Percentiles rank a stretch among this genome's conserved stretches.
Conservation (phyloP, 2,888 invertebrate genomes). For the Tridacna crocea region DNA sequence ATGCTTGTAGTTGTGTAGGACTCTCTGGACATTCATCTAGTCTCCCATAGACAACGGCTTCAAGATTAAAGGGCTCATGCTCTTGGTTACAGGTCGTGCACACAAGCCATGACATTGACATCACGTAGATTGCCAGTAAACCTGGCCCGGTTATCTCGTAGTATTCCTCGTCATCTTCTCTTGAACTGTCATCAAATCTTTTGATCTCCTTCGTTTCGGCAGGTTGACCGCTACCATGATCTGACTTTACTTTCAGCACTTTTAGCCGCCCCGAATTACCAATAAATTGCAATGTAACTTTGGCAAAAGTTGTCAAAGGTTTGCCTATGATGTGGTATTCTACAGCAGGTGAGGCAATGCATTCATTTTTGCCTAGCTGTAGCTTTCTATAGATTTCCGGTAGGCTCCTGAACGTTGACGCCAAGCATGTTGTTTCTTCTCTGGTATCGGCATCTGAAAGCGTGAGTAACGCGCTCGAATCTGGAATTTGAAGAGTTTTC, state of each 20-base stretch:
- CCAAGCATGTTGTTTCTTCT: not conserved
- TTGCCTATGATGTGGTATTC: not conserved
- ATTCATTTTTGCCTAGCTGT: not conserved
- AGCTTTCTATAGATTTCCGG: not conserved
- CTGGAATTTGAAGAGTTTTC: conserved; percentile 2
- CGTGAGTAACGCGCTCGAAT: conserved; percentile 8
- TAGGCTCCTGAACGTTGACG: conserved; percentile 8
- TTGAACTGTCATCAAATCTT: not conserved
- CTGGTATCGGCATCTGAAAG: not conserved
- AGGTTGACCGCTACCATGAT: not conserved
- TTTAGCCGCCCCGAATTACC: not conserved
- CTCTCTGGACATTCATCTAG: not conserved
- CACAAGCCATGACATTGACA: conserved; percentile 1
- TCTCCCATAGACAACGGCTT: not conserved
- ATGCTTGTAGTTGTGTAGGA: not conserved
- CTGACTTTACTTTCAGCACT: conserved; percentile 14
- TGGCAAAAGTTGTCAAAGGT: not conserved
- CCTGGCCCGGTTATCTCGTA: conserved; percentile 5
- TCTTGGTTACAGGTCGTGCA: not conserved
- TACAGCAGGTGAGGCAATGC: conserved; percentile 6
- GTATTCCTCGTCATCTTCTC: not conserved
- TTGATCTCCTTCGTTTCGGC: not conserved
- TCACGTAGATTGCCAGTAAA: not conserved
- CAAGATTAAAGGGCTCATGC: not conserved
- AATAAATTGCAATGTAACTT: conserved; percentile 7